Evolutionary conservation across 2,888 invertebrate species (phyloP).

Genomic region (Drosophila kuntzei): DNA sequence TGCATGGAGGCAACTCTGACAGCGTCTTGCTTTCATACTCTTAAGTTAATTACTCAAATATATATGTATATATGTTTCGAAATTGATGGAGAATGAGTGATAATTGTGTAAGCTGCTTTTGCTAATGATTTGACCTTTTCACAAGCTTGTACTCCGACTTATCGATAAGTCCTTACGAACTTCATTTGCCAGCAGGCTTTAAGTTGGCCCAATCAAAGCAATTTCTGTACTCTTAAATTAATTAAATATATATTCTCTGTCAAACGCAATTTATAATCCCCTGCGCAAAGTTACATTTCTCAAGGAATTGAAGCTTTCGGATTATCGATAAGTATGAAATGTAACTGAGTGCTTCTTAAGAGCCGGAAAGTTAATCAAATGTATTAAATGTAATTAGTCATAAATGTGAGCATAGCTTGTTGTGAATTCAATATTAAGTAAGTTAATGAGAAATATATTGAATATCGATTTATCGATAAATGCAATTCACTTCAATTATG

Average conservation of each 20-base stretch:
- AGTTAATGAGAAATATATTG: too few species aligned
- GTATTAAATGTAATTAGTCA: neutral
- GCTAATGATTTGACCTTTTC: slow-evolving; percentile 14
- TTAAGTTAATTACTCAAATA: slow-evolving; percentile 44
- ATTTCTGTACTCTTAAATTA: neutral
- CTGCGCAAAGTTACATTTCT: neutral
- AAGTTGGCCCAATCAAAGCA: neutral
- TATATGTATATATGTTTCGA: neutral
- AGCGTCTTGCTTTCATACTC: slow-evolving; percentile 10
- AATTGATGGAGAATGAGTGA: neutral
- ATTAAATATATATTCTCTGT: slow-evolving; percentile 1
- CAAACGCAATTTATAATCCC: neutral
- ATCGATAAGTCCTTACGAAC: slow-evolving; percentile 14
- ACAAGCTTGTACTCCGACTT: slow-evolving; percentile 1
- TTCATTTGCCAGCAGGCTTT: neutral
- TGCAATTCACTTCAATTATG: neutral
- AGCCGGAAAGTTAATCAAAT: neutral
- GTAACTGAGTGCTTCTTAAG: neutral
- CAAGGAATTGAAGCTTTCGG: neutral
- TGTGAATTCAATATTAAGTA: too few species aligned
- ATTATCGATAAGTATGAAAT: slow-evolving; percentile 4
- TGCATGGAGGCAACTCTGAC: slow-evolving; percentile 15
- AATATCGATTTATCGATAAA: neutral
- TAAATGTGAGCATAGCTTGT: neutral
- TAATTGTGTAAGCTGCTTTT: slow-evolving; percentile 21